Percentiles rank a stretch among this genome's conserved stretches.
Conservation (phyloP, 1,140 invertebrate genomes). For the Myzus persicae region DNA sequence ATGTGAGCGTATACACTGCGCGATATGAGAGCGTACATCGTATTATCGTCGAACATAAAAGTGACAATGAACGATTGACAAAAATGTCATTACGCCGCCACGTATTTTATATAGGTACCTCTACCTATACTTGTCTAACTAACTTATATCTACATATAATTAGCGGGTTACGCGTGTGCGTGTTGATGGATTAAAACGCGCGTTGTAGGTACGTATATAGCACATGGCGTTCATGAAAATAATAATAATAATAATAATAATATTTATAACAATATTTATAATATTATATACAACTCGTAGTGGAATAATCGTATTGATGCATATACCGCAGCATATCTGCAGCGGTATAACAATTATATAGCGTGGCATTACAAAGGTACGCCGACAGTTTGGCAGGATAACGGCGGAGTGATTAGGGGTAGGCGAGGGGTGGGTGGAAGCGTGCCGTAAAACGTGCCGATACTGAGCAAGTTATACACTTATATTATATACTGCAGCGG, state of each 20-base stretch:
- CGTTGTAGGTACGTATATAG: background rate
- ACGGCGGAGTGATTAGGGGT: too few relatives aligned
- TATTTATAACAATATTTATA: background rate
- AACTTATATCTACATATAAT: background rate
- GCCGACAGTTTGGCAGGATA: background rate
- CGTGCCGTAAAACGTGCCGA: background rate
- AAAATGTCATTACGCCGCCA: background rate
- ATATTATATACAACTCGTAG: background rate
- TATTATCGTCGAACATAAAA: background rate
- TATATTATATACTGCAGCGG: background rate
- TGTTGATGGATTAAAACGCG: background rate
- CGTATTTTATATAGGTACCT: background rate
- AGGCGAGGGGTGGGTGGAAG: too few relatives aligned
- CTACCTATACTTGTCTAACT: slow-evolving; percentile 1
- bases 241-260: slow-evolving; percentile 13
- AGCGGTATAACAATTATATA: background rate
- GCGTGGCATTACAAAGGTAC: background rate
- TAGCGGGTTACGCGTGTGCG: background rate
- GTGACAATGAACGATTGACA: slow-evolving; percentile 48
- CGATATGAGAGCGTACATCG: background rate
- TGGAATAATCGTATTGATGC: too few relatives aligned
- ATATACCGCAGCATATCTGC: too few relatives aligned
- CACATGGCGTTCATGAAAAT: background rate
- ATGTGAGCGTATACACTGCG: background rate
- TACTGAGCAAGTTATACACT: background rate